Evolutionary conservation across 2,888 invertebrate species (phyloP), one percentile per base, ranked within the genome.

Genomic region (Merodon equestris): DNA sequence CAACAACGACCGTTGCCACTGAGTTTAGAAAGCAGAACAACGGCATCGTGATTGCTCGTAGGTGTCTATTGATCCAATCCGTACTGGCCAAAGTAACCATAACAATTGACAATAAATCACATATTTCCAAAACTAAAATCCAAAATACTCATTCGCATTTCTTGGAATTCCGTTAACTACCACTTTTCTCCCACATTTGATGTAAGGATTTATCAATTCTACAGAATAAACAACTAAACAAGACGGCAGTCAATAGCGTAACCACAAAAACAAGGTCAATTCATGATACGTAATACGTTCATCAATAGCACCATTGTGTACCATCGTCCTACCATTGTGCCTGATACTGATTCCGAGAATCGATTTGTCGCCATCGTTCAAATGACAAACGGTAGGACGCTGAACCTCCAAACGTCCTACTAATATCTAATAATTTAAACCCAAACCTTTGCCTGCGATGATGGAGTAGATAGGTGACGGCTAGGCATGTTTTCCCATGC

Each of bases 301-400:
- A 27, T 27, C 27, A 27, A 7, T 27, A 4, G 53, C 51, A 51
- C 53, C 15, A 27, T 51, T 38, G 44, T 18, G 34, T 60, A n/a
- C 15, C 12, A 5, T 19, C 27, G 14, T 4, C 50, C 48, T 42
- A 13, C 67, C 42, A 34, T 44, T 63, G 48, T 54, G 60, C 70
- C 61, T 60, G 40, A 61, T 63, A 67, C 44, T 19, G 51, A 67
- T 57, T 67, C 36, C 2, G 7, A 13, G 51, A 51, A 67, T 67
- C 60, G 60, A 61, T 70, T 48, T 47, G 34, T 34, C 53, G 44
- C 50, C 12, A 14, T 45, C 14, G n/a, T n/a, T n/a, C n/a, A n/a
- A n/a, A n/a, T n/a, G n/a, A n/a, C n/a, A n/a, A n/a, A 38, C 10
- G 51, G 36, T 53, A 45, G 10, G 14, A 10, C 53, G 50, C 44